These are phyloP conservation scores for Corbicula japonica DNA, from an alignment of 2,888 invertebrate genomes.

Conservation along the genomic window DNA sequence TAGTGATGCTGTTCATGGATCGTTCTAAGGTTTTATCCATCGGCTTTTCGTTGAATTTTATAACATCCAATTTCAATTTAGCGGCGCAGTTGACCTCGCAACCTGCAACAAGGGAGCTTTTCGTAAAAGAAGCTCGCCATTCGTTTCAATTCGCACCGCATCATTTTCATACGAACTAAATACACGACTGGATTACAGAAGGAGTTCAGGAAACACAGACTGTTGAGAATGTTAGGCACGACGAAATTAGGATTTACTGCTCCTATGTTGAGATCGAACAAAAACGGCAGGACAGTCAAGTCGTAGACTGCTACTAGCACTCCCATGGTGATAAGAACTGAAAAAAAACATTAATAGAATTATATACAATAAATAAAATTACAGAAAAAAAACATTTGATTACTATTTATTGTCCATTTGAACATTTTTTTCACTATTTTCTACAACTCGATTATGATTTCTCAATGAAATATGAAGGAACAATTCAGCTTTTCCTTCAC, in stretches of 20 bases:
- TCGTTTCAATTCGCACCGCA: conserved; percentile 21
- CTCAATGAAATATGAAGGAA: too few relatives aligned
- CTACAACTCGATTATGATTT: too few relatives aligned
- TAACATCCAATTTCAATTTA: too few relatives aligned
- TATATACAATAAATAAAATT: background rate
- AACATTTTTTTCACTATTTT: too few relatives aligned
- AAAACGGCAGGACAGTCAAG: conserved; percentile 17
- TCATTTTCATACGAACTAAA: conserved; percentile 26
- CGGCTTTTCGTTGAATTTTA: too few relatives aligned
- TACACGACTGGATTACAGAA: conserved; percentile 24
- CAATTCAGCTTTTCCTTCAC: too few relatives aligned
- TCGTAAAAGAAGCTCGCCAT: too few relatives aligned
- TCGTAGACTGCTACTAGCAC: conserved; percentile 29
- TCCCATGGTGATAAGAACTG: conserved; percentile 35
- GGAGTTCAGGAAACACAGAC: conserved; percentile 32
- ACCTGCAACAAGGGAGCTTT: too few relatives aligned
- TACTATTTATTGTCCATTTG: too few relatives aligned
- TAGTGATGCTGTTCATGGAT: too few relatives aligned
- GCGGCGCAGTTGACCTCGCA: too few relatives aligned
- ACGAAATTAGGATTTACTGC: background rate
- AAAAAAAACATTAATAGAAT: background rate
- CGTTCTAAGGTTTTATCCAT: too few relatives aligned
- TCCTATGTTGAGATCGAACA: conserved; percentile 28
- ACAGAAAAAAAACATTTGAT: background rate
- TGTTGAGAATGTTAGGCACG: conserved; percentile 26